phyloP scores from a whole-genome alignment of 2,888 invertebrate species.

The Laspeyria flexula region DNA sequence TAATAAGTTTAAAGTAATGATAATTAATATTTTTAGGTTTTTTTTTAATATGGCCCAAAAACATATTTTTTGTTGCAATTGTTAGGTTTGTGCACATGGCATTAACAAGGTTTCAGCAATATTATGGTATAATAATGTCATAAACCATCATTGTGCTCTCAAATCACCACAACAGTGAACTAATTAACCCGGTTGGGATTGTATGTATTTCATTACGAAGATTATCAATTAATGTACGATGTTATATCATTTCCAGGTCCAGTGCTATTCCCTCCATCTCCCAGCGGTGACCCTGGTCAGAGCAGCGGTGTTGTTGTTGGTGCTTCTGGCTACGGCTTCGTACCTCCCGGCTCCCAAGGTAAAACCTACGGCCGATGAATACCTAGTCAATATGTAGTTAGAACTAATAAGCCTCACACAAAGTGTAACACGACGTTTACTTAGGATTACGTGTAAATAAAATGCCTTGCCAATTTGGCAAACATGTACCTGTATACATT shows the following conservation, averaged over 20 bases:
- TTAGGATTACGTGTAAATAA: constrained; percentile 6
- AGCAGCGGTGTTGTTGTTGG: constrained; percentile 93
- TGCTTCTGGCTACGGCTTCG: constrained; percentile 94
- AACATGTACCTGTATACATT: constrained; percentile 9
- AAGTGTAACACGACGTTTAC: constrained; percentile 46
- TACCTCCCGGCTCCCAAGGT: constrained; percentile 90
- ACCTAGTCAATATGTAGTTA: constrained; percentile 71
- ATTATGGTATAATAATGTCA: too few relatives aligned
- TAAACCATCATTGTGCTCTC: too few relatives aligned
- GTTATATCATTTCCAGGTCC: constrained; percentile 86
- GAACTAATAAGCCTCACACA: constrained; percentile 57
- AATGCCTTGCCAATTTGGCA: constrained; percentile 6
- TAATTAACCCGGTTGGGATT: neutral
- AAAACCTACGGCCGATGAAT: constrained; percentile 78
- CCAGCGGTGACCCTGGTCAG: constrained; percentile 88
- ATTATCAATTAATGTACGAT: neutral
- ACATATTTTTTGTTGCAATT: too few relatives aligned
- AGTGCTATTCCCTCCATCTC: constrained; percentile 91
- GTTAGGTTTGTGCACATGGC: too few relatives aligned
- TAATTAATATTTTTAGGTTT: too few relatives aligned
- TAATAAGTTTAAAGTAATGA: too few relatives aligned
- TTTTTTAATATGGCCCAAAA: too few relatives aligned
- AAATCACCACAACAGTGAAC: neutral
- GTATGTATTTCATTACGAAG: neutral
- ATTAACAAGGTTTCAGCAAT: too few relatives aligned